phyloP scores from a whole-genome alignment of 2,888 invertebrate species.

The Drosophila demipolita region DNA sequence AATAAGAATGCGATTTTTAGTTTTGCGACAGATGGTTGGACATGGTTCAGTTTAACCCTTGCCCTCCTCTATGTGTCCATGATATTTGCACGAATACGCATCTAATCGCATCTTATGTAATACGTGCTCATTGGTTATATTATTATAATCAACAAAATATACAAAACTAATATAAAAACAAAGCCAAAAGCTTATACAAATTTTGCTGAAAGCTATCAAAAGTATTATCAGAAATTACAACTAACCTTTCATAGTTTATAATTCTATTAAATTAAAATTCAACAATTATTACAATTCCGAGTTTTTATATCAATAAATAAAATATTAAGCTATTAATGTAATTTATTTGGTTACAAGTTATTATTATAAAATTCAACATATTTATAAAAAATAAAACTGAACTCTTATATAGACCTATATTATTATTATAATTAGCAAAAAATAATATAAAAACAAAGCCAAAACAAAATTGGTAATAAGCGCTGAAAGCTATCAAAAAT shows the following conservation, averaged over 20 bases:
- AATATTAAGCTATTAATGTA: background rate
- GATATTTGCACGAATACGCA: background rate
- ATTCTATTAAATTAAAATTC: background rate
- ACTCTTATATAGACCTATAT: too few species aligned
- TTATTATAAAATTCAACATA: background rate
- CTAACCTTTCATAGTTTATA: background rate
- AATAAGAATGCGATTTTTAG: constrained; percentile 44
- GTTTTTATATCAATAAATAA: background rate
- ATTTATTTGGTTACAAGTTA: background rate
- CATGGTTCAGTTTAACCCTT: constrained; percentile 17
- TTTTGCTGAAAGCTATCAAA: background rate
- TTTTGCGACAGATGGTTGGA: constrained; percentile 42
- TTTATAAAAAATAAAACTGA: too few species aligned
- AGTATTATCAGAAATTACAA: background rate
- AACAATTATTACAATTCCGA: background rate
- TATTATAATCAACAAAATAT: background rate
- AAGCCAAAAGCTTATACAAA: background rate
- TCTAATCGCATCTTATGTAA: background rate
- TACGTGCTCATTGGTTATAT: background rate
- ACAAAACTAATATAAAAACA: background rate
- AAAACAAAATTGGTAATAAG: background rate
- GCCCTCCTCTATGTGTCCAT: background rate
- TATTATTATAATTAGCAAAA: background rate
- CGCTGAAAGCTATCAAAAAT: background rate
- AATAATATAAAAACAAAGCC: background rate